A percentile compares a stretch with the other conserved stretches of the same genome.
These are phyloP conservation scores for Chroicocephalus ridibundus DNA, from an alignment of 2,113 vertebrate genomes.

Conservation along the genomic window DNA sequence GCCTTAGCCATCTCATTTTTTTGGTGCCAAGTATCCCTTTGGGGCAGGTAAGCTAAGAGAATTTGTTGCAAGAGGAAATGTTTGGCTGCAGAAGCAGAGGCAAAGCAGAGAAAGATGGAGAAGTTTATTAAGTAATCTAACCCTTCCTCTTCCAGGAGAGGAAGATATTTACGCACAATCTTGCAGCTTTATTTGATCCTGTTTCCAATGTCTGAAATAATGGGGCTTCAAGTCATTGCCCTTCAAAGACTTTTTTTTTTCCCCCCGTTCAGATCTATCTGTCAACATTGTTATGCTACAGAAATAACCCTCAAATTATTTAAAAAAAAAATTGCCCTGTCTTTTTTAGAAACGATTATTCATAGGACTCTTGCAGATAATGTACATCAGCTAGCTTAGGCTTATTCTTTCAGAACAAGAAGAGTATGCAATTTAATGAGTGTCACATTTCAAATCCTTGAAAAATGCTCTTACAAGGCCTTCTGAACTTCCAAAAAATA, in stretches of 20 bases:
- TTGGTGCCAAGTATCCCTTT: not conserved
- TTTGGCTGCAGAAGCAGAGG: not conserved
- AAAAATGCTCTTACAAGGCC: not conserved
- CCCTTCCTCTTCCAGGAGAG: not conserved
- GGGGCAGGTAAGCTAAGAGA: not conserved
- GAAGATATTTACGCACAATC: not conserved
- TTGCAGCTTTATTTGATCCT: not conserved
- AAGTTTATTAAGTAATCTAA: not conserved
- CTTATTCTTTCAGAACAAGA: not conserved
- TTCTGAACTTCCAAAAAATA: not conserved
- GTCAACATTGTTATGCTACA: not conserved
- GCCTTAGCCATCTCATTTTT: not conserved
- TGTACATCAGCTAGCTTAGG: not conserved
- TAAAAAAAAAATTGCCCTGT: not conserved
- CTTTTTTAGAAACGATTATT: not conserved
- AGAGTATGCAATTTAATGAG: not conserved
- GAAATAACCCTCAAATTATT: not conserved
- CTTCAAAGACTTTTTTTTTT: not conserved
- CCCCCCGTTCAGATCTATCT: not conserved
- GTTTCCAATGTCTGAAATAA: not conserved
- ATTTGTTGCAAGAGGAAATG: not conserved
- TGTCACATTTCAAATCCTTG: not conserved
- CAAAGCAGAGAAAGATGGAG: not conserved
- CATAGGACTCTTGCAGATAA: not conserved
- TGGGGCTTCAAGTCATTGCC: not conserved